Evolutionary conservation across 2,888 invertebrate genomes (phyloP).

Genomic region (Phorcus lineatus): DNA sequence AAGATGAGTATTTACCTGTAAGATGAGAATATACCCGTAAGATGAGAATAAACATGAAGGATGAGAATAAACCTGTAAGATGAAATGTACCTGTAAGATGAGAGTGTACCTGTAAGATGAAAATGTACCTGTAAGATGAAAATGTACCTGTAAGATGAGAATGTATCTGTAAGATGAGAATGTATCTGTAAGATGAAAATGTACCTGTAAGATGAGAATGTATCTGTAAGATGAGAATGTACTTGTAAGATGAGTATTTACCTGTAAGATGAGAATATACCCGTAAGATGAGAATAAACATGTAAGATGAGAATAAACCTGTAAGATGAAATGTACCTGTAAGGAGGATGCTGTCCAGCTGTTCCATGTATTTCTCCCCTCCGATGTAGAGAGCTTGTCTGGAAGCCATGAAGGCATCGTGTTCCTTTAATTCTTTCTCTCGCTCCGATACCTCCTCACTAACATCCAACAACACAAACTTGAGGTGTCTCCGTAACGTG

Average conservation of each 20-base stretch:
- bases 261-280: not conserved
- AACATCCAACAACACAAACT: slow-evolving; percentile 47
- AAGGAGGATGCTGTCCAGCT: slow-evolving; percentile 39
- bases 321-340: not conserved
- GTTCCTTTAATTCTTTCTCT: slow-evolving; percentile 49
- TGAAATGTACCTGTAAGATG: not conserved
- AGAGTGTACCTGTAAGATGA: too few relatives aligned
- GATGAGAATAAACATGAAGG: too few relatives aligned
- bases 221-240: too few relatives aligned
- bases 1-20: too few relatives aligned
- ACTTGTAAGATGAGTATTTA: not conserved
- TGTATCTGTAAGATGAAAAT: not conserved
- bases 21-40: not conserved
- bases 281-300: not conserved
- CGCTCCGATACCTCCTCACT: slow-evolving; percentile 31
- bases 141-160: too few relatives aligned
- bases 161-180: slow-evolving; percentile 18
- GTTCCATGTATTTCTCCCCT: slow-evolving; percentile 46
- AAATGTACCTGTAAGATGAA: not conserved
- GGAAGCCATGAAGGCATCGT: slow-evolving; percentile 62
- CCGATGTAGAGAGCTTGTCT: slow-evolving; percentile 57
- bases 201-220: slow-evolving; percentile 24
- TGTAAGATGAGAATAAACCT: too few relatives aligned
- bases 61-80: too few relatives aligned
- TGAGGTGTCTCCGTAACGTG: slow-evolving; percentile 60